Conservation (phyloP, 2,113 vertebrate genomes). For the Anarrhichthys ocellatus region DNA sequence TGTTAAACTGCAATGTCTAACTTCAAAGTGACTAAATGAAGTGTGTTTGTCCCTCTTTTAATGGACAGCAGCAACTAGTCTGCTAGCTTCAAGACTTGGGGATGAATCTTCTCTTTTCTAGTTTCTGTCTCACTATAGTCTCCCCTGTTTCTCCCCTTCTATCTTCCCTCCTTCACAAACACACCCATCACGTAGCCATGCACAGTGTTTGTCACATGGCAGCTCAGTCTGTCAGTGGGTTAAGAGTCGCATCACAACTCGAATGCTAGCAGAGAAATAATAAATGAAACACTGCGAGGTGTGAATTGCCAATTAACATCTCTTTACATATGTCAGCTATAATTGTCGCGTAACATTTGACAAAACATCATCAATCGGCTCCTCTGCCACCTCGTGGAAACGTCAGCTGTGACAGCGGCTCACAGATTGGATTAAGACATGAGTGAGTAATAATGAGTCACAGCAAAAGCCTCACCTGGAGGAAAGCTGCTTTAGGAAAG, state of each 20-base stretch:
- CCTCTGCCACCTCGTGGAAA: constrained; percentile 26
- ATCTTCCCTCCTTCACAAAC: neutral
- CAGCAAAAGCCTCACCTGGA: constrained; percentile 38
- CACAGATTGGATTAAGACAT: constrained; percentile 25
- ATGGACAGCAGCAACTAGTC: neutral
- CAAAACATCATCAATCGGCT: constrained; percentile 17
- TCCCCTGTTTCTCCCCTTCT: too few species aligned
- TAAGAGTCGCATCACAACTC: constrained; percentile 23
- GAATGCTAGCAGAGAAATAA: constrained; percentile 25
- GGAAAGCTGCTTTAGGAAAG: constrained; percentile 45
- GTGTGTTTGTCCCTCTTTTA: neutral
- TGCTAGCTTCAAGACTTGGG: neutral
- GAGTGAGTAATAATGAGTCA: constrained; percentile 48
- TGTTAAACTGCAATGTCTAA: neutral
- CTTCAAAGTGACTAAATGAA: neutral
- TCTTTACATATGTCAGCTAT: constrained; percentile 26
- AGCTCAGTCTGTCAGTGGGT: constrained; percentile 3
- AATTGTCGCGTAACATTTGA: constrained; percentile 46
- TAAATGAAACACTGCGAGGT: constrained; percentile 18
- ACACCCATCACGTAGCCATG: neutral
- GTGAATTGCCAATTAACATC: constrained; percentile 47
- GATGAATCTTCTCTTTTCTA: neutral
- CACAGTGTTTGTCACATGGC: neutral
- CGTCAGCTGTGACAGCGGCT: constrained; percentile 39
- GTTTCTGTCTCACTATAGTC: neutral